Evolutionary conservation across 2,888 invertebrate genomes (phyloP).

Genomic region (Andrena minutula): DNA sequence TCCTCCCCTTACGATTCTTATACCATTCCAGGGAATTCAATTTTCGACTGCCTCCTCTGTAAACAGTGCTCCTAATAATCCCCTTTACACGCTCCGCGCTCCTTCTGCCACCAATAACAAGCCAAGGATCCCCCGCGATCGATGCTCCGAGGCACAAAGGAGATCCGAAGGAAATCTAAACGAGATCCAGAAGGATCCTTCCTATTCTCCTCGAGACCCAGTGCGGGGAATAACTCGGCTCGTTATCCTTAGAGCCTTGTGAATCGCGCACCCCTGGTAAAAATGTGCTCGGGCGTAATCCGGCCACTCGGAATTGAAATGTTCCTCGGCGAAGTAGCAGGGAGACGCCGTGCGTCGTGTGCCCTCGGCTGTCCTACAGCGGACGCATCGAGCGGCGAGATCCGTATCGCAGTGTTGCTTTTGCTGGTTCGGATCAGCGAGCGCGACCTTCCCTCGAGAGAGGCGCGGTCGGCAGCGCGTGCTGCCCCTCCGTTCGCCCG

Average conservation of each 20-base stretch:
- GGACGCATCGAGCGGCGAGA: slow-evolving; percentile 14
- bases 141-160: too few relatives aligned
- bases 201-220: background rate
- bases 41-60: background rate
- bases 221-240: background rate
- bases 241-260: background rate
- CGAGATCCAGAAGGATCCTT: background rate
- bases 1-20: too few relatives aligned
- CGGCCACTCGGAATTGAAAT: background rate
- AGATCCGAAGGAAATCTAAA: background rate
- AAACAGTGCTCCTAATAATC: background rate
- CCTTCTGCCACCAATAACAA: too few relatives aligned
- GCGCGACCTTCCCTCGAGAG: slow-evolving; percentile 16
- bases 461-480: background rate
- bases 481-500: background rate
- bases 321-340: background rate
- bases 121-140: too few relatives aligned
- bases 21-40: background rate
- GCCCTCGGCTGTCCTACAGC: too few relatives aligned
- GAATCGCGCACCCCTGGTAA: background rate
- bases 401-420: slow-evolving; percentile 32
- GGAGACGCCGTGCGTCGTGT: too few relatives aligned
- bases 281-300: background rate
- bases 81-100: too few relatives aligned
- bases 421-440: slow-evolving; percentile 2